phyloP scores from a whole-genome alignment of 30 jellyfish, hydroid and myxozoan species.

The Pelagia noctiluca region DNA sequence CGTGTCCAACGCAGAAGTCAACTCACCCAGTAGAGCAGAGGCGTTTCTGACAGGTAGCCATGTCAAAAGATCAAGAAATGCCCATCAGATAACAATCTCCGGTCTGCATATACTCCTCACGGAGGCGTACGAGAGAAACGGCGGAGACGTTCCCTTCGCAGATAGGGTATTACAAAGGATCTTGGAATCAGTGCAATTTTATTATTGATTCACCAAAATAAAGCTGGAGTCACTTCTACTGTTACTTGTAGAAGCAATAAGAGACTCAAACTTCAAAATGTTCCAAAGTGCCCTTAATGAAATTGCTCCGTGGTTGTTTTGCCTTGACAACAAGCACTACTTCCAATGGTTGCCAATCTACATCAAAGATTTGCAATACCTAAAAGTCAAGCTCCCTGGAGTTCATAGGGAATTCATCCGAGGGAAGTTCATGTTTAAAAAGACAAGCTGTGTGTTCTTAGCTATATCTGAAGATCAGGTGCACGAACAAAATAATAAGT shows the following conservation, averaged over 20 bases:
- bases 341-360: constrained; percentile 40
- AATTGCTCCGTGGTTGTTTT: constrained; percentile 33
- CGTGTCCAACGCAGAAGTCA: constrained; percentile 1
- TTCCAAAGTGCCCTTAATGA: neutral
- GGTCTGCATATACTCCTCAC: constrained; percentile 10
- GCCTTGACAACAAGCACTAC: constrained; percentile 31
- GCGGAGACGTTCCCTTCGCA: neutral
- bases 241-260: too few species aligned
- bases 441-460: constrained; percentile 22
- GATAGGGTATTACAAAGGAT: neutral
- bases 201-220: constrained; percentile 6
- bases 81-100: constrained; percentile 15
- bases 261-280: constrained; percentile 4
- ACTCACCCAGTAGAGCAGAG: constrained; percentile 21
- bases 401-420: too few species aligned
- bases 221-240: constrained; percentile 12
- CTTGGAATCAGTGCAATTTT: neutral
- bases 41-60: constrained; percentile 9
- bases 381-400: too few species aligned
- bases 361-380: neutral
- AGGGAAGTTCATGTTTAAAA: constrained; percentile 19
- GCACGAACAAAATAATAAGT: constrained; percentile 64
- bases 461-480: constrained; percentile 50
- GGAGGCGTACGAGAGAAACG: neutral
- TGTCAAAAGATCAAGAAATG: constrained; percentile 13